phyloP scores from a whole-genome alignment of 2,113 vertebrate genomes.

The Corynorhinus townsendii region DNA sequence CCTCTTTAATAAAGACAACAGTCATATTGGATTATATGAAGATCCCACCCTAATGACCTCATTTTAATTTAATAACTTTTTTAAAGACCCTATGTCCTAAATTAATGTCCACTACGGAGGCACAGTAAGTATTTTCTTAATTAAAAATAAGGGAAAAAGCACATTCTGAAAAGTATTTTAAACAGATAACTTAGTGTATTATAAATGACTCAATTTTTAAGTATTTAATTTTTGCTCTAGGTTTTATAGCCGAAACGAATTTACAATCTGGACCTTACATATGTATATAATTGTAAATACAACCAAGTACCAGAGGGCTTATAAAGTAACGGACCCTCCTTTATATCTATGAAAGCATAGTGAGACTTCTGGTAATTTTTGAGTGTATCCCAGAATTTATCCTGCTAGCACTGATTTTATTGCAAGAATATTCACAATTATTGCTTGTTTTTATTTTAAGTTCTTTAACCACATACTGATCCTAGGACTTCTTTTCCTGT shows the following conservation, averaged over 20 bases:
- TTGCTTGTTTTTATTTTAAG: constrained; percentile 38
- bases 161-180: neutral
- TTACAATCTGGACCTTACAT: neutral
- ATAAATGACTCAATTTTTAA: constrained; percentile 30
- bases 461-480: constrained; percentile 7
- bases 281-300: neutral
- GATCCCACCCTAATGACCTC: neutral
- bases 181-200: neutral
- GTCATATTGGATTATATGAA: neutral
- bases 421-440: neutral
- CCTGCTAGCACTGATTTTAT: neutral
- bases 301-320: neutral
- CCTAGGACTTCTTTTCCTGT: constrained; percentile 4
- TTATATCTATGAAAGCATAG: neutral
- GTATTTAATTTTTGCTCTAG: constrained; percentile 10
- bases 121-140: constrained; percentile 28
- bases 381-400: neutral
- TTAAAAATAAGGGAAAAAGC: neutral
- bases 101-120: neutral
- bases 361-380: neutral
- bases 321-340: neutral
- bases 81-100: neutral
- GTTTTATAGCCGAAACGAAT: neutral
- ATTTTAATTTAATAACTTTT: constrained; percentile 22
- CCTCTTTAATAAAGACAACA: neutral